These are phyloP conservation scores for Egretta garzetta DNA, from an alignment of 2,113 vertebrate species.

Conservation along the genomic window DNA sequence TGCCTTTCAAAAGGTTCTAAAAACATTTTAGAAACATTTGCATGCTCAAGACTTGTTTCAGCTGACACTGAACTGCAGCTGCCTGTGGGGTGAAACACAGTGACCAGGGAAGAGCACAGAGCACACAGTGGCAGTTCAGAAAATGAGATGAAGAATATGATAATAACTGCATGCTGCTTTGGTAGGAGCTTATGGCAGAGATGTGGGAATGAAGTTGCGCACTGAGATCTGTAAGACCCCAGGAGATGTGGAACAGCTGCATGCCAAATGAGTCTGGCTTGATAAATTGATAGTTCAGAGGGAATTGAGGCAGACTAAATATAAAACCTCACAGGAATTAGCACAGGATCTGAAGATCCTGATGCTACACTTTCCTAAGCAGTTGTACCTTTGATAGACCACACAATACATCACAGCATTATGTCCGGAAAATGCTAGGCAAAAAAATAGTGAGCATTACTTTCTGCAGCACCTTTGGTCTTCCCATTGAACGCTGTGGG, in stretches of 20 bases:
- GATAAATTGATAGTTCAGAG: background rate
- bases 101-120: background rate
- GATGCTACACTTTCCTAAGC: background rate
- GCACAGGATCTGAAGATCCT: background rate
- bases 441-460: rapidly evolving
- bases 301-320: background rate
- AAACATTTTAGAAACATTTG: background rate
- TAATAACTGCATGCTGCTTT: background rate
- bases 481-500: background rate
- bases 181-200: background rate
- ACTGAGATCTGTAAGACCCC: background rate
- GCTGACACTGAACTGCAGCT: background rate
- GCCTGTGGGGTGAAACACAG: background rate
- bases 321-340: background rate
- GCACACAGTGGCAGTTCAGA: background rate
- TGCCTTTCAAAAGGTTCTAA: background rate
- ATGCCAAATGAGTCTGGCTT: conserved; percentile 1
- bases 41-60: background rate
- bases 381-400: background rate
- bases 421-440: background rate
- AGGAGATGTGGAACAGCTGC: conserved; percentile 23
- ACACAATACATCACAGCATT: background rate
- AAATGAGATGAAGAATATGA: background rate
- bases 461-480: background rate
- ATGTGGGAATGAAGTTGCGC: background rate